Conservation (phyloP, 1,140 invertebrate species). For the Centruroides vittatus region DNA sequence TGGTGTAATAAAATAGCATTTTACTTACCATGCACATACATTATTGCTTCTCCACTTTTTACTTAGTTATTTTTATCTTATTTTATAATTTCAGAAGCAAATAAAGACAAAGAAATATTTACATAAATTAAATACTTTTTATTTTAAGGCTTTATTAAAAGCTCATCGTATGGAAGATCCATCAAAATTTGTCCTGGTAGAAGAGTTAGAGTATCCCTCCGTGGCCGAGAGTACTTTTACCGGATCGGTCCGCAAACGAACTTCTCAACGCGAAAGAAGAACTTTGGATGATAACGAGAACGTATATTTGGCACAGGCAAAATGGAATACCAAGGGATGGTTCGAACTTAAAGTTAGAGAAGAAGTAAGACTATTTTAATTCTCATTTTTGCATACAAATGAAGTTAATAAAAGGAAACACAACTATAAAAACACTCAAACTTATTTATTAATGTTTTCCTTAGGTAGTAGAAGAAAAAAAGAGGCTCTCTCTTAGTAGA, state of each 20-base stretch:
- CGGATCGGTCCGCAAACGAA: slow-evolving; percentile 32
- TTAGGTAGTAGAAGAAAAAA: neutral
- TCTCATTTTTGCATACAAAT: neutral
- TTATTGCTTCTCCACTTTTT: too few relatives aligned
- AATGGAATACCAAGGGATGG: slow-evolving; percentile 74
- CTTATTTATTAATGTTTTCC: neutral
- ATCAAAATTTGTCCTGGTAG: slow-evolving; percentile 58
- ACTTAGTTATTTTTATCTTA: too few relatives aligned
- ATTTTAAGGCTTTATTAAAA: slow-evolving; percentile 55
- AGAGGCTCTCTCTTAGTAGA: neutral
- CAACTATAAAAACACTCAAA: neutral
- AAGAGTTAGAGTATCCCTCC: slow-evolving; percentile 66
- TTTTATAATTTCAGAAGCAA: too few relatives aligned
- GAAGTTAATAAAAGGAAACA: neutral
- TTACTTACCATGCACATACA: too few relatives aligned
- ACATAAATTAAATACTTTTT: too few relatives aligned
- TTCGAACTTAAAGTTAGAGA: slow-evolving; percentile 38
- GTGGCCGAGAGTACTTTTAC: slow-evolving; percentile 19
- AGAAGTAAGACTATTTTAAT: slow-evolving; percentile 14
- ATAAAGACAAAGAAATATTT: too few relatives aligned
- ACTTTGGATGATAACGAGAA: slow-evolving; percentile 71
- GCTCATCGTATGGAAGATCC: slow-evolving; percentile 69
- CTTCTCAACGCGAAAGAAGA: slow-evolving; percentile 40
- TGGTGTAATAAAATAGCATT: too few relatives aligned
- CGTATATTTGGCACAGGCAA: slow-evolving; percentile 69